Evolutionary conservation across 2,113 vertebrate species (phyloP).

Genomic region (Alosa alosa): DNA sequence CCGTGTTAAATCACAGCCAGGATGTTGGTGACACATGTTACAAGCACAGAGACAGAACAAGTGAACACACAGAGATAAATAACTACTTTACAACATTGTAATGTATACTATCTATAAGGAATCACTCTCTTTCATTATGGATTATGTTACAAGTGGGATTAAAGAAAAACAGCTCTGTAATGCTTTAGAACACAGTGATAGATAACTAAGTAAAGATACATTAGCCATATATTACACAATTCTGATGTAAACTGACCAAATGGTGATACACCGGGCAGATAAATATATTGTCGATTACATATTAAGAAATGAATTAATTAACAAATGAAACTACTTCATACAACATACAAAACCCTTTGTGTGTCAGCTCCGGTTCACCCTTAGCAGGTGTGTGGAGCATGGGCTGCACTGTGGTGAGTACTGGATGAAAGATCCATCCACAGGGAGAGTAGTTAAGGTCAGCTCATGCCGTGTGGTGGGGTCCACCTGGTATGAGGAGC

Average conservation of each 20-base stretch:
- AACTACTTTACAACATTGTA: neutral
- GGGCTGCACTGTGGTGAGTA: neutral
- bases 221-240: neutral
- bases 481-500: neutral
- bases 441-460: neutral
- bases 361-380: neutral
- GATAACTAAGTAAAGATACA: neutral
- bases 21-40: neutral
- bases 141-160: neutral
- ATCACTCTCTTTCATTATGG: neutral
- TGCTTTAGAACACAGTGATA: neutral
- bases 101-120: neutral
- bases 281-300: neutral
- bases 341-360: neutral
- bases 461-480: neutral
- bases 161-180: neutral
- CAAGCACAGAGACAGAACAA: neutral
- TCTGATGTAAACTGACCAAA: neutral
- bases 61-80: neutral
- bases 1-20: neutral
- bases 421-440: neutral
- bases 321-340: neutral
- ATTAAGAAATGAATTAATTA: neutral
- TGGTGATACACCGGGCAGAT: neutral
- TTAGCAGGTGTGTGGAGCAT: neutral